Evolutionary conservation across 2,113 vertebrate species (phyloP), one percentile per base, ranked within the genome.

Genomic region (Macquaria australasica): DNA sequence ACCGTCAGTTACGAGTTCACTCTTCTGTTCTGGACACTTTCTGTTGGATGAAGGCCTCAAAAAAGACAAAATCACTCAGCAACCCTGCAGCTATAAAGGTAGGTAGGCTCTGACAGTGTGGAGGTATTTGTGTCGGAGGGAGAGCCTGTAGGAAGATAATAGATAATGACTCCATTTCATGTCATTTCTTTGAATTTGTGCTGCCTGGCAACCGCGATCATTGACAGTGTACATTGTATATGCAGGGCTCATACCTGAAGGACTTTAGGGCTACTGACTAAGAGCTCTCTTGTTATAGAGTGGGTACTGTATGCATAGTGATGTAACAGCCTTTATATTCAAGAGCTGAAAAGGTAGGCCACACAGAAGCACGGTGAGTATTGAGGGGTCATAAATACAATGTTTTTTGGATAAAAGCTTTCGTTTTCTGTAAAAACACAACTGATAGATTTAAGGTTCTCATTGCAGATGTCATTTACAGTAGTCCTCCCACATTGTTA

Each of bases 201-300:
- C 63, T 88, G 60, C 89, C 86, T 92, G 85, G 92, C 87, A 95
- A 94, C 94, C 15, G 12, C 1, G 2, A 39, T 45, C 51, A 39
- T 21, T 79, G 25, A 43, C 53, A 55, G 64, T 48, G 67, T 79
- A 62, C 37, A 75, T 21, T 80, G 83, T 87, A 25, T 75, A 76
- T 72, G 59, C 70, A 82, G 48, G 16, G 8, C 67, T 70, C 55
- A 21, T 48, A 67, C 23, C 23, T 78, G 11, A 78, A 82, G 77
- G 39, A 59, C 68, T 67, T 79, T 12, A 64, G 60, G 45, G 63
- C 60, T 74, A 15, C 67, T 84, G 85, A 86, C 80, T 73, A 58
- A 88, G 72, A 77, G 90, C 83, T 79, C 89, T 89, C 51, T 34
- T 74, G 84, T 15, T 73, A 20, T 75, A 55, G n/a, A 77, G 72